phyloP scores from a whole-genome alignment of 2,888 invertebrate species.

The Mechanitis messenoides region DNA sequence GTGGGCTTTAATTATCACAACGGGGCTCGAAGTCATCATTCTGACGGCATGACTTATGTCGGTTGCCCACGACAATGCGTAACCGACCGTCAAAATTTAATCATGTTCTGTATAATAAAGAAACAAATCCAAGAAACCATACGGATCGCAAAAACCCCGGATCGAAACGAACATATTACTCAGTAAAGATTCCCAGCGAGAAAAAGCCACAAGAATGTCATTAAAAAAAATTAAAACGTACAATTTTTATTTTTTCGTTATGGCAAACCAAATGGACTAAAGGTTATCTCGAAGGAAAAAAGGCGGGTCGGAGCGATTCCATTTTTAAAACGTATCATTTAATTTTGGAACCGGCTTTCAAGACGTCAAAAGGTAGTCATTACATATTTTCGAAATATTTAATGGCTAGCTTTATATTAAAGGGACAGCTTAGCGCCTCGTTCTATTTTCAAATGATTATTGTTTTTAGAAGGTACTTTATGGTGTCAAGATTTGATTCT shows the following conservation, averaged over 20 bases:
- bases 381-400: conserved; percentile 63
- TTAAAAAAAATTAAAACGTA: conserved; percentile 75
- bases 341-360: conserved; percentile 75
- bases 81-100: conserved; percentile 47
- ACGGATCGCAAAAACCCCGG: conserved; percentile 61
- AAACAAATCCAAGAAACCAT: conserved; percentile 51
- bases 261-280: conserved; percentile 71
- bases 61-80: conserved; percentile 50
- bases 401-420: conserved; percentile 37
- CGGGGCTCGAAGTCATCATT: conserved; percentile 59
- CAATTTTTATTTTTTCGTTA: conserved; percentile 66
- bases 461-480: conserved; percentile 16
- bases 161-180: conserved; percentile 61
- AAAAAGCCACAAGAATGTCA: conserved; percentile 76
- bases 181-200: conserved; percentile 64
- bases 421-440: conserved; percentile 60
- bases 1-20: conserved; percentile 60
- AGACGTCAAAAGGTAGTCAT: conserved; percentile 76
- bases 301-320: conserved; percentile 75
- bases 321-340: conserved; percentile 77
- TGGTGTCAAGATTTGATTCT: conserved; percentile 11
- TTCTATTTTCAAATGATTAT: conserved; percentile 12
- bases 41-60: conserved; percentile 57
- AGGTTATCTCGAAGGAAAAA: conserved; percentile 74
- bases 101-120: conserved; percentile 44